Conservation (phyloP, 2,113 vertebrate genomes). For the Motacilla alba region DNA sequence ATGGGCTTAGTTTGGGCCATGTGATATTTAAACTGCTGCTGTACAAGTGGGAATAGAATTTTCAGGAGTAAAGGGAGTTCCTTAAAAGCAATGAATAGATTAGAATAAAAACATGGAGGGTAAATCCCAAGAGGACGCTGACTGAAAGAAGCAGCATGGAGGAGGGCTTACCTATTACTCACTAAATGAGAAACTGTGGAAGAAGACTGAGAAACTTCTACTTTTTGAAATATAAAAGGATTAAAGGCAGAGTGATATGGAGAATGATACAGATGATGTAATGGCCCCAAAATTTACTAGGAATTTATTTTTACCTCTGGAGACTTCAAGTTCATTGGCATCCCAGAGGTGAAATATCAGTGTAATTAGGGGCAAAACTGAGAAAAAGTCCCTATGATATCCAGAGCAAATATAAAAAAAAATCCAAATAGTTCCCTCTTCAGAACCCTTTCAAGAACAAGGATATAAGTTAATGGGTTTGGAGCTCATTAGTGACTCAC, state of each 20-base stretch:
- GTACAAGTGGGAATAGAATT: not conserved
- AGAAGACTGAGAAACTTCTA: not conserved
- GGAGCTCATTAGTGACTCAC: not conserved
- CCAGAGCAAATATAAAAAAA: not conserved
- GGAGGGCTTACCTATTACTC: not conserved
- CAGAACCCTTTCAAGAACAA: not conserved
- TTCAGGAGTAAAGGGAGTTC: not conserved
- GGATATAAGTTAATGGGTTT: not conserved
- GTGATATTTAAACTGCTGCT: not conserved
- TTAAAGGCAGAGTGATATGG: not conserved
- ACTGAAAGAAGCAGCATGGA: not conserved
- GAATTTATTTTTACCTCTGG: not conserved
- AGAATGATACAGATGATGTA: not conserved
- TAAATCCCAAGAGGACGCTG: not conserved
- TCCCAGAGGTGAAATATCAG: not conserved
- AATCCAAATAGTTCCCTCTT: not conserved
- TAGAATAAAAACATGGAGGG: not conserved
- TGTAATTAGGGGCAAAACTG: not conserved
- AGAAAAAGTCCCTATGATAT: not conserved
- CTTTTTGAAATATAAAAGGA: not conserved
- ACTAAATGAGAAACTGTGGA: not conserved
- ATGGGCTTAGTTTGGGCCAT: not conserved
- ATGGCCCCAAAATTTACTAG: not conserved
- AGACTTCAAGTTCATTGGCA: not conserved
- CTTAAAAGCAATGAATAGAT: not conserved